phyloP scores from a whole-genome alignment of 2,797 vertebrate species.

The Microcaecilia unicolor region DNA sequence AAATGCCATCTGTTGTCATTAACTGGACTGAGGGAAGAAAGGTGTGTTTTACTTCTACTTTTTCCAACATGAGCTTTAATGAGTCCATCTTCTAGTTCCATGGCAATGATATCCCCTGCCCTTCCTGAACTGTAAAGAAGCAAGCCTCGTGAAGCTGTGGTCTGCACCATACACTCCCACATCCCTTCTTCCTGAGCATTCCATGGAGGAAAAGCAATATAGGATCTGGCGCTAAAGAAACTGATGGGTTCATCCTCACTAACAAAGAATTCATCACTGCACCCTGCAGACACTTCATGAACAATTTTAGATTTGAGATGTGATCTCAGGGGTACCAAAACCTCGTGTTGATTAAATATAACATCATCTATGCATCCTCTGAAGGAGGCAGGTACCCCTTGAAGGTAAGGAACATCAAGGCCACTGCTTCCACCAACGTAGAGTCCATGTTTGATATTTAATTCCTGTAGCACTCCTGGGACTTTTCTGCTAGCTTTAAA shows the following conservation, averaged over 20 bases:
- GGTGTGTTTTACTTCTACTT: constrained; percentile 49
- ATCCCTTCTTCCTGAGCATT: constrained; percentile 40
- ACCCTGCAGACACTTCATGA: constrained; percentile 78
- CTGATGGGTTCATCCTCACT: constrained; percentile 73
- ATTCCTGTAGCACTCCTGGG: constrained; percentile 36
- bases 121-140: constrained; percentile 72
- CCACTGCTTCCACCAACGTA: constrained; percentile 66
- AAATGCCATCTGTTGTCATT: constrained; percentile 73
- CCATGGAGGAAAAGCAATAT: constrained; percentile 68
- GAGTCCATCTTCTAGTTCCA: constrained; percentile 75
- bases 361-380: constrained; percentile 75
- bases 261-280: constrained; percentile 81
- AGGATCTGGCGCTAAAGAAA: constrained; percentile 88
- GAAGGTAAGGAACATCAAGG: constrained; percentile 60
- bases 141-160: constrained; percentile 64
- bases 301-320: constrained; percentile 71
- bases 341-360: constrained; percentile 67
- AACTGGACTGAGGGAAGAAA: constrained; percentile 58
- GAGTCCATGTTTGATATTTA: constrained; percentile 62
- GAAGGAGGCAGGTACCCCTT: constrained; percentile 48
- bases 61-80: constrained; percentile 61
- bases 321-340: constrained; percentile 70
- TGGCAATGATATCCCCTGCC: constrained; percentile 66
- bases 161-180: constrained; percentile 68
- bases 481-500: constrained; percentile 50